A percentile compares a stretch with the other conserved stretches of the same genome.
phyloP scores from a whole-genome alignment of 2,113 vertebrate genomes.

The Otis tarda region DNA sequence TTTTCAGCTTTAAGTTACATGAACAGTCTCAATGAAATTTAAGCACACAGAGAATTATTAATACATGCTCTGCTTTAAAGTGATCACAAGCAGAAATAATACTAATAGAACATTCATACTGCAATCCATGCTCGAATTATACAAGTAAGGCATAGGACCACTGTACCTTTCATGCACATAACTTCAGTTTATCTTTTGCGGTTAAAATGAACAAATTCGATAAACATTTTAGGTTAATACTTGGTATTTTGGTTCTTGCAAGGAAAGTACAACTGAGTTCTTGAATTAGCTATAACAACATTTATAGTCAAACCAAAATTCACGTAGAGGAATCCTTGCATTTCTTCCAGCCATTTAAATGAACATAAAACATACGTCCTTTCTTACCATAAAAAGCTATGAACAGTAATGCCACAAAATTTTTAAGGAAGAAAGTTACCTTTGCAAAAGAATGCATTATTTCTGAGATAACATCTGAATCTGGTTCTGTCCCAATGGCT shows the following conservation, averaged over 20 bases:
- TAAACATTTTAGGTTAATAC: background rate
- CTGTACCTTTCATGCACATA: background rate
- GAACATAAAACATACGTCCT: accelerated
- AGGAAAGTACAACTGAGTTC: background rate
- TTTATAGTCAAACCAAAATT: background rate
- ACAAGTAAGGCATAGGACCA: background rate
- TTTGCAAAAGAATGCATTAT: constrained; percentile 99
- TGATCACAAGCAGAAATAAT: background rate
- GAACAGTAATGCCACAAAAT: accelerated
- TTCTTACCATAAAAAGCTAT: background rate
- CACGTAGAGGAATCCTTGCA: background rate
- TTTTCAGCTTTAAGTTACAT: background rate
- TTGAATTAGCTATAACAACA: background rate
- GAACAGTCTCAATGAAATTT: background rate
- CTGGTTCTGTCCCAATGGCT: constrained; percentile 95
- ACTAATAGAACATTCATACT: background rate
- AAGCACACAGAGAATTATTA: background rate
- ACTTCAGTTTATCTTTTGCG: background rate
- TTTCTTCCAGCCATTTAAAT: background rate
- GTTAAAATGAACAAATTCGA: background rate
- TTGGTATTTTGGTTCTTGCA: background rate
- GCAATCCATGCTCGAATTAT: background rate
- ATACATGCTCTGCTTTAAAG: background rate
- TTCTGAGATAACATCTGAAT: constrained; percentile 96
- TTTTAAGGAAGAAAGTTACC: constrained; percentile 69